A percentile compares a stretch with the other conserved stretches of the same genome.
These are phyloP conservation scores for Streptopelia turtur DNA, from an alignment of 2,797 vertebrate species.

Conservation along the genomic window DNA sequence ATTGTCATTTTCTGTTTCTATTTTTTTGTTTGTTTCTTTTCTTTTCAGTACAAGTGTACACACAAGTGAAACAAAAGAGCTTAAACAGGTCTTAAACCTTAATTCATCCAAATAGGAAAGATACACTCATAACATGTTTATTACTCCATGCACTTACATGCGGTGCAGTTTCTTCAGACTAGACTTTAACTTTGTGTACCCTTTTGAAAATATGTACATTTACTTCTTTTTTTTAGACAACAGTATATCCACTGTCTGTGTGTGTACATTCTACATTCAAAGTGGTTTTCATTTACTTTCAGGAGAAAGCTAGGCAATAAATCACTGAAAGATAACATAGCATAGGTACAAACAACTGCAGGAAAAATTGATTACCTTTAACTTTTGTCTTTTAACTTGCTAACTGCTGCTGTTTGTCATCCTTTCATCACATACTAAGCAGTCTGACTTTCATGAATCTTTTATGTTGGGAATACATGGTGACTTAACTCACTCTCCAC, in stretches of 20 bases:
- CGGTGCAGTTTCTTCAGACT: background rate
- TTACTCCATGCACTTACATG: background rate
- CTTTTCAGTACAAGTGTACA: background rate
- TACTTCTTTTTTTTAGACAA: background rate
- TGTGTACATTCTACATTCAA: background rate
- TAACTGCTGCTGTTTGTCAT: background rate
- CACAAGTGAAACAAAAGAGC: background rate
- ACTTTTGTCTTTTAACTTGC: background rate
- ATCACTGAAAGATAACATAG: background rate
- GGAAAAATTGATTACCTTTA: background rate
- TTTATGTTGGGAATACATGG: background rate
- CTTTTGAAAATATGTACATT: background rate
- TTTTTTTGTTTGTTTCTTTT: background rate
- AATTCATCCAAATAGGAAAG: background rate
- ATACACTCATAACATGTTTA: background rate
- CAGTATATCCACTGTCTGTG: background rate
- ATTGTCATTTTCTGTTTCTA: background rate
- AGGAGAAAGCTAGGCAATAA: background rate
- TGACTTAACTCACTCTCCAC: background rate
- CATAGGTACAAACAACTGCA: background rate
- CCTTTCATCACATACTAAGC: background rate
- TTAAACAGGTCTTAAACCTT: background rate
- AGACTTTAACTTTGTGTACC: background rate
- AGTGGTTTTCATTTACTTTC: background rate
- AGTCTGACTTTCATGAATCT: background rate